Base-by-base conservation (phyloP, 2,113 vertebrate species). In the Mastomys natalensis region DNA sequence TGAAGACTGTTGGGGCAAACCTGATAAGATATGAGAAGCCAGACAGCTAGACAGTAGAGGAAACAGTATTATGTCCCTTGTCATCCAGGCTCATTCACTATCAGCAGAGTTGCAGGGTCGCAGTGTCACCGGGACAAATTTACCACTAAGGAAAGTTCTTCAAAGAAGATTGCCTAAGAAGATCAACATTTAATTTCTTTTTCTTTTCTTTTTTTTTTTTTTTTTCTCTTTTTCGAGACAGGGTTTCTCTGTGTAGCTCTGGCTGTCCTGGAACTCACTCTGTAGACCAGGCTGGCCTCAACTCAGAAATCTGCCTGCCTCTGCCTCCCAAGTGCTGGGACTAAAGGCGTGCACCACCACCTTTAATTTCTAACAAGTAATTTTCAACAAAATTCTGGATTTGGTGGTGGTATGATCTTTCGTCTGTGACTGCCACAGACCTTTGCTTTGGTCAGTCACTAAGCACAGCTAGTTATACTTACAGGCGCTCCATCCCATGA, bases 401-500 rank as follows among this genome's bases (percentile, higher is more conserved):
- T 21, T 62, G 34, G 9, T 9, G 9, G 0, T 62, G 0, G 37
- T 22, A 11, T 64, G 29, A 34, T 43, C 11, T 4, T 5, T 43
- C 15, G 19, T 37, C 84, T 43, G 48, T 26, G 45, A 0, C 78
- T 40, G 10, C n/a, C 13, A 84, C 12, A 29, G 81, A 4, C 58
- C 58, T 62, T 62, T 43, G 81, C 24, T 84, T 26, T 9, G 16
- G 74, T 7, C 48, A 0, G 40, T 0, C 7, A 37, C 73, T 29
- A 51, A 26, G 43, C 5, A 5, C 29, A 6, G 8, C 70, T 55
- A 70, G 11, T 19, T 37, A 2, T 7, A 55, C 13, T 12, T 3
- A 29, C 8, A 13, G 0, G 34, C 5, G 3, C 21, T 82, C 31
- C 0, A 4, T 29, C 34, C 31, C 26, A 15, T 2, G 24, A 31